Conservation (phyloP, 2,888 invertebrate genomes). For the Heteromyza rotundicornis region DNA sequence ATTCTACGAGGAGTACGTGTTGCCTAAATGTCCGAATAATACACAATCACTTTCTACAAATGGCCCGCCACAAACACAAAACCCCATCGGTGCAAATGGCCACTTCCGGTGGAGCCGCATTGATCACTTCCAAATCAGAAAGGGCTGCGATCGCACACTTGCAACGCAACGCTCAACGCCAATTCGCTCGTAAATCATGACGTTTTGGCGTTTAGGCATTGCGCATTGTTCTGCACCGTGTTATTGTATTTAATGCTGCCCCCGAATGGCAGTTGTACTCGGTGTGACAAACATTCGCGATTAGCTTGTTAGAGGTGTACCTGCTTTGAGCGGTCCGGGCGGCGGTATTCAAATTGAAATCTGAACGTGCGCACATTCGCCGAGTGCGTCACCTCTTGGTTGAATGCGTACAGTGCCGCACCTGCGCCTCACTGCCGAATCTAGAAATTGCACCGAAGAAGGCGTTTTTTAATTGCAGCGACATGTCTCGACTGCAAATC, state of each 20-base stretch:
- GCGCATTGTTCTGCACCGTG: constrained; percentile 4
- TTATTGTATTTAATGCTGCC: constrained; percentile 2
- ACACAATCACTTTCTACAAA: constrained; percentile 3
- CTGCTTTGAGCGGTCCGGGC: not conserved
- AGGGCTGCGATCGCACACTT: not conserved
- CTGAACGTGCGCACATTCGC: not conserved
- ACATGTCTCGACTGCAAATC: constrained; percentile 55
- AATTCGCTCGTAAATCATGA: not conserved
- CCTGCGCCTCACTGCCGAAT: constrained; percentile 50
- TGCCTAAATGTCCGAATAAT: not conserved
- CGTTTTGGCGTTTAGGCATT: not conserved
- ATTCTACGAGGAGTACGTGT: not conserved
- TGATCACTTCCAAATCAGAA: not conserved
- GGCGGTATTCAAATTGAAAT: not conserved
- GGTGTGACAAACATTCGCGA: not conserved
- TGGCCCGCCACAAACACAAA: not conserved
- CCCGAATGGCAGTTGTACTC: constrained; percentile 1
- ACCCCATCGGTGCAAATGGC: constrained; percentile 1
- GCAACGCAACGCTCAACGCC: not conserved
- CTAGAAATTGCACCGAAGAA: constrained; percentile 49
- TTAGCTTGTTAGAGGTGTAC: not conserved
- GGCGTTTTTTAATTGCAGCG: constrained; percentile 59
- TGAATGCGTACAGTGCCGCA: constrained; percentile 52
- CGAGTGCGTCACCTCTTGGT: constrained; percentile 4
- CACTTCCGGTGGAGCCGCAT: not conserved